Evolutionary conservation across 2,888 invertebrate species (phyloP), one percentile per base, ranked within the genome.

Genomic region (Mesorhabditis spiculigera): DNA sequence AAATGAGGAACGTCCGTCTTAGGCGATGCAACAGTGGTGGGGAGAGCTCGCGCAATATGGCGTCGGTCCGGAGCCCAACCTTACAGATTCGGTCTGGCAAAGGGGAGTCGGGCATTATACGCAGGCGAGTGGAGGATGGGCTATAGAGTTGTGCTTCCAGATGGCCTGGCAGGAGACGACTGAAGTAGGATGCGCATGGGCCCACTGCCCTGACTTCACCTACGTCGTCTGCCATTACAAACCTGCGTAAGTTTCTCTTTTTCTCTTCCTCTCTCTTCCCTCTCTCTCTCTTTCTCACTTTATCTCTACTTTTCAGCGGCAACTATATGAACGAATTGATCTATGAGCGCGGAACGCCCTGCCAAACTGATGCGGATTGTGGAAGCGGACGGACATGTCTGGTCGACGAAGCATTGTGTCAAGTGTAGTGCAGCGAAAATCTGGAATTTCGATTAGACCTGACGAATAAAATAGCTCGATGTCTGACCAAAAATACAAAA

Each of bases 101-200:
- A 10, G 58, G 8, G 10, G n/a, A 50, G n/a, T 50, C n/a, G 58
- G 58, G 3, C 58, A 50, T n/a, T 50, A 50, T 50, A 50, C 58
- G n/a, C 58, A 50, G 58, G 58, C n/a, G 28, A 28, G 28, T 28
- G 28, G 28, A 28, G 28, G 28, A 28, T 28, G 3, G n/a, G 8
- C 58, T 50, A 50, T 13, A 50, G 58, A 10, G 8, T n/a, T 50
- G 10, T 13, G n/a, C 10, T 50, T 50, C 3, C n/a, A 50, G 58
- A 50, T 50, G 58, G 58, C 58, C n/a, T 50, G 58, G 58, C 58
- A 50, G 58, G 58, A 50, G 58, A 50, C 58, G 58, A 50, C 58
- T 13, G n/a, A 10, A n/a, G 58, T 50, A 10, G 58, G 58, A 10
- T 50, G 58, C n/a, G 58, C 58, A 50, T 13, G 8, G 10, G n/a